These are phyloP conservation scores for Lasioglossum zephyrum DNA, from an alignment of 2,888 invertebrate genomes.

Conservation along the genomic window DNA sequence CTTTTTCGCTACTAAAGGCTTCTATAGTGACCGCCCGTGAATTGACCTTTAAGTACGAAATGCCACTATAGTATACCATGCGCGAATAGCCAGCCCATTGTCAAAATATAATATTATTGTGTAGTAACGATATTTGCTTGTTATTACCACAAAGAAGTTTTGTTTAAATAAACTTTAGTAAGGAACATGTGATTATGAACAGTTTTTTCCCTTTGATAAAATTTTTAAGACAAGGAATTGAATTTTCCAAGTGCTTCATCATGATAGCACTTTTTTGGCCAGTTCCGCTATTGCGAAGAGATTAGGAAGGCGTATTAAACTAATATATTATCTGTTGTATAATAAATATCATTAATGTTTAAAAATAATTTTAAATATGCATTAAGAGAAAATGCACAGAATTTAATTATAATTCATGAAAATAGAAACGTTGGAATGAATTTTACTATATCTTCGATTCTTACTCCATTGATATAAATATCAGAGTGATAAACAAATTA, in stretches of 20 bases:
- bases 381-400: conserved; percentile 24
- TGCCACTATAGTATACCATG: neutral
- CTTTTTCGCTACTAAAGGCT: neutral
- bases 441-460: conserved; percentile 14
- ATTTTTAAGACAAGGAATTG: neutral
- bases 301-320: conserved; percentile 22
- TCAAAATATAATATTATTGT: conserved; percentile 5
- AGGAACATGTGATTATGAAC: conserved; percentile 10
- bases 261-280: neutral
- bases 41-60: neutral
- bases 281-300: neutral
- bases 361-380: conserved; percentile 29
- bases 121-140: neutral
- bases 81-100: neutral
- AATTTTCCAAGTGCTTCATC: neutral
- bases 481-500: conserved; percentile 25
- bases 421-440: conserved; percentile 15
- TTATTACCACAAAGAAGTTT: neutral
- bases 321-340: conserved; percentile 27
- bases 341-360: conserved; percentile 24
- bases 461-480: conserved; percentile 17
- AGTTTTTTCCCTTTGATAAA: neutral
- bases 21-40: neutral
- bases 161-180: conserved; percentile 6
- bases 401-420: conserved; percentile 16